Conservation (phyloP, 30 jellyfish, hydroid and myxozoan species). For the Mastigias papua region DNA sequence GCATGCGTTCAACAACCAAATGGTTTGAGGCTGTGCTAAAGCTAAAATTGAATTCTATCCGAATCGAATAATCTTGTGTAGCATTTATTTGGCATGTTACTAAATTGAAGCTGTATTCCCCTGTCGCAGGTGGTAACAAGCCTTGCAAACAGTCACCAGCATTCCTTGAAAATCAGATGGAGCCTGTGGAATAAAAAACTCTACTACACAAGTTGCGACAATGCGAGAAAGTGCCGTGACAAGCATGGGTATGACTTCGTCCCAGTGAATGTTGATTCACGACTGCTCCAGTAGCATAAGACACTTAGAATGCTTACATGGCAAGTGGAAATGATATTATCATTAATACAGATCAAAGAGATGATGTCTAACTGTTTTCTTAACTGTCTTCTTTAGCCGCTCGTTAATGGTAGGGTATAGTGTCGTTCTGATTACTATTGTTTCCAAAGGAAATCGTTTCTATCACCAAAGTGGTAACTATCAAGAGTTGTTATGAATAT, state of each 20-base stretch:
- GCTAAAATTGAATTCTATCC: too few species aligned
- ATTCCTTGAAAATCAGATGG: slow-evolving; percentile 18
- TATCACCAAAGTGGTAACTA: too few species aligned
- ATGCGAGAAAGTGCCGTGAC: neutral
- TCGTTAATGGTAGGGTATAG: too few species aligned
- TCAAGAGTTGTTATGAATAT: too few species aligned
- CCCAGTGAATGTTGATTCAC: neutral
- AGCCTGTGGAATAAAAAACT: neutral
- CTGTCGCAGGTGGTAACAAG: slow-evolving; percentile 13
- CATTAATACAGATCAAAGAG: too few species aligned
- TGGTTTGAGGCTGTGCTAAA: too few species aligned
- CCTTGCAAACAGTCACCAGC: slow-evolving; percentile 20
- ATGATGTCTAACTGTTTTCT: too few species aligned
- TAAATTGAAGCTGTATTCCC: neutral
- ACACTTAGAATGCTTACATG: neutral
- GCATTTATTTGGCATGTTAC: neutral
- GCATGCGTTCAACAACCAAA: too few species aligned
- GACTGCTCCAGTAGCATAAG: neutral
- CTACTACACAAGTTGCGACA: neutral
- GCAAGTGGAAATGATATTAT: neutral
- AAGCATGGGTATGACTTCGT: neutral
- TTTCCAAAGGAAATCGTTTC: too few species aligned
- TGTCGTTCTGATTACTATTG: too few species aligned
- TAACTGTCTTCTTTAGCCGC: too few species aligned
- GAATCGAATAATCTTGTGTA: too few species aligned